Evolutionary conservation across 2,888 invertebrate species (phyloP), one percentile per base, ranked within the genome.

Genomic region (Cantharis nigra): DNA sequence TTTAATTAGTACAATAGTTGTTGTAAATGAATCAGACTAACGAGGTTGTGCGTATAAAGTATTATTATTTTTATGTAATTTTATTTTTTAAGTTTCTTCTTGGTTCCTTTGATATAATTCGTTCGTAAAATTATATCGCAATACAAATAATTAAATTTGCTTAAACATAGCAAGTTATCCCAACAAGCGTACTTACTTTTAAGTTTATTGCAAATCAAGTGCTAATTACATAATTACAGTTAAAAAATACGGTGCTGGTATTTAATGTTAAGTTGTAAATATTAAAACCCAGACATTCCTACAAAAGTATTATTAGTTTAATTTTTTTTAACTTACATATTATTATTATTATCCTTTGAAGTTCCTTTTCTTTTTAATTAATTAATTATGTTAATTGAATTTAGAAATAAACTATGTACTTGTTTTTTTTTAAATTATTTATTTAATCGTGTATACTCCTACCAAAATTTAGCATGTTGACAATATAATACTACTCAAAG

Each of bases 271-370:
- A 85, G 87, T 87, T 88, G 87, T 88, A 87, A 81, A 87, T 87
- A 86, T 72, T 81, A 81, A 75, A 83, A 85, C 75, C 76, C 85
- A 84, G 88, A 88, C 88, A 88, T 89, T 89, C 88, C 88, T 88
- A 88, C 82, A 81, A 84, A 87, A 89, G 89, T 89, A 89, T 89
- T 89, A 89, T 86, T 89, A 88, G 85, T 85, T 85, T 82, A 83
- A 82, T 80, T 82, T 78, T 74, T 74, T 80, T 16, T 82, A 74
- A 79, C 82, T 83, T 26, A 9, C 26, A 26, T 26, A 26, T 26
- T 83, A 83, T 84, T 83, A 83, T 84, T 83, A 83, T 70, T 75
- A 79, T 81, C 78, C 70, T 77, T 79, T 76, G 69, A 49, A 75
- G 71, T 75, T 69, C 75, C 75, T 71, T 71, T 78, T 81, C 75